phyloP scores from a whole-genome alignment of 2,113 vertebrate genomes.

The Macquaria australasica region DNA sequence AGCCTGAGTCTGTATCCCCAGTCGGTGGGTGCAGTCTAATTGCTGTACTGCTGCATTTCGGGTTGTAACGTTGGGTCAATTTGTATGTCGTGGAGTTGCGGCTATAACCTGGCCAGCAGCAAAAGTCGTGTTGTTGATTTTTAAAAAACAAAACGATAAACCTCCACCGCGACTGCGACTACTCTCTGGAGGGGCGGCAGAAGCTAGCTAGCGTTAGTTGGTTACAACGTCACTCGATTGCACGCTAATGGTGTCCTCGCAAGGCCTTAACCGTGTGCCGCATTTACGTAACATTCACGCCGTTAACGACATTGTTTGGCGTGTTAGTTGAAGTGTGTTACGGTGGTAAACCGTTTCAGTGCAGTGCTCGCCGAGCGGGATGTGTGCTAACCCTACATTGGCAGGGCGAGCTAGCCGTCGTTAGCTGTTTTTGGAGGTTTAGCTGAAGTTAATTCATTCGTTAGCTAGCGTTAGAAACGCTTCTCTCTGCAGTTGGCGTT shows the following conservation, averaged over 20 bases:
- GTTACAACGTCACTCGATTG: conserved; percentile 30
- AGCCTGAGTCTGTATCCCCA: not conserved
- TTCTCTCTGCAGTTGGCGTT: not conserved
- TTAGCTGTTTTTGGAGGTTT: conserved; percentile 51
- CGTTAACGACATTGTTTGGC: not conserved
- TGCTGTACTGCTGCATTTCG: conserved; percentile 58
- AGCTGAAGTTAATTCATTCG: conserved; percentile 65
- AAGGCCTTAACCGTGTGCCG: not conserved
- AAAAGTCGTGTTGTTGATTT: conserved; percentile 75
- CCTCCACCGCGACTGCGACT: conserved; percentile 37
- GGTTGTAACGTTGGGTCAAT: not conserved
- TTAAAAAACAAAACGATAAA: no score
- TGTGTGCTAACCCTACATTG: conserved; percentile 58
- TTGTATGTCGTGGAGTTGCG: conserved; percentile 7
- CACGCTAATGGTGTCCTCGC: not conserved
- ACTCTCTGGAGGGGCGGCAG: conserved; percentile 54
- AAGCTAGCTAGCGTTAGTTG: conserved; percentile 18
- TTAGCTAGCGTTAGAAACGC: not conserved
- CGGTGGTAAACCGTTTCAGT: not conserved
- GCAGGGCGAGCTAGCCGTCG: conserved; percentile 54
- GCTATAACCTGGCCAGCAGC: conserved; percentile 52
- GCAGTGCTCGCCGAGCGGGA: conserved; percentile 6
- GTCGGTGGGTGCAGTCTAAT: conserved; percentile 70
- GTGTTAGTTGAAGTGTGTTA: not conserved
- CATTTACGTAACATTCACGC: not conserved